Base-by-base conservation (phyloP, 2,797 vertebrate genomes). In the Benthosema pterotum region DNA sequence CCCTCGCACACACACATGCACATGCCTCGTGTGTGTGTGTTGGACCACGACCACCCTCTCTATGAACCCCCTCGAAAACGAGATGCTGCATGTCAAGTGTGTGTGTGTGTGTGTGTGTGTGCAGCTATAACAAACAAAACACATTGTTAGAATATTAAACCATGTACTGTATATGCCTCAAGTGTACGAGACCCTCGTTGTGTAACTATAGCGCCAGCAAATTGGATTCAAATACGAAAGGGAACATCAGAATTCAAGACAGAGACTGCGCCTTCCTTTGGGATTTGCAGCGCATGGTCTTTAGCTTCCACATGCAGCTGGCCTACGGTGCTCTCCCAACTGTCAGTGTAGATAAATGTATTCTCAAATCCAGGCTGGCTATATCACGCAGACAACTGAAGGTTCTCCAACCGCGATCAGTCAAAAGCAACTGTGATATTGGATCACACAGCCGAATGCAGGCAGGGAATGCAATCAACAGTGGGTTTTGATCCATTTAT, bases 401-500 rank as follows among this genome's bases (percentile, higher is more conserved):
- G 32, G 32, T 18, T 15, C 50, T 42, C 68, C 56, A 71, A 64
- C 56, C 42, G 25, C 42, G 38, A 32, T 38, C 4, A 42, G 42
- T 32, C 52, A n/a, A 25, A 54, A 52, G 54, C 54, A 43, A 71
- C 45, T 46, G 17, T 42, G 11, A 22, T 17, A 12, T 9, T 8
- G 32, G 32, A 38, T 38, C 32, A 38, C 32, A 38, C 32, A 38
- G 2, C 5, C 5, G 6, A n/a, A 32, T 38, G 32, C 32, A 38
- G 60, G 63, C 52, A 38, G 43, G 46, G 66, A 62, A 38, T 8
- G 32, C 32, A 79, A 85, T 85, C 65, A 81, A 69, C 19, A 60
- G 45, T 50, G 57, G 57, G 59, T 69, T 38, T 75, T 79, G 61
- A 74, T 63, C 54, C 72, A 87, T 89, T 87, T 72, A 84, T 83